phyloP scores from a whole-genome alignment of 37 sponge, comb jelly and placozoan species.

The Tethya wilhelma region DNA sequence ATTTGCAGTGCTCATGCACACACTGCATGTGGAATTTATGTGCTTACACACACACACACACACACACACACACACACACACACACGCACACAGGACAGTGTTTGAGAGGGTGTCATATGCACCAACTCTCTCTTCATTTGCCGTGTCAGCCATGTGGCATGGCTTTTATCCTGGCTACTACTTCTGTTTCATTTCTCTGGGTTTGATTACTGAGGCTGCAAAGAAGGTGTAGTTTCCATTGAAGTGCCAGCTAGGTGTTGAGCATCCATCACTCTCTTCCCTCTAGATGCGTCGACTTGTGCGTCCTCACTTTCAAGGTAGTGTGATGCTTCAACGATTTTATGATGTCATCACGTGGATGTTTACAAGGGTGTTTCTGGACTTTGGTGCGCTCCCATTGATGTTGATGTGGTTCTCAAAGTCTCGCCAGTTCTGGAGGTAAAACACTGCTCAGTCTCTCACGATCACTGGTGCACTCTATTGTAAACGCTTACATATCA shows the following conservation, averaged over 20 bases:
- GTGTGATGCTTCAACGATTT: slow-evolving; percentile 2
- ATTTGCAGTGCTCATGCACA: too few relatives aligned
- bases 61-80: too few relatives aligned
- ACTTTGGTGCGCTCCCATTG: slow-evolving; percentile 27
- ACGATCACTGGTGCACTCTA: too few relatives aligned
- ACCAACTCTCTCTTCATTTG: slow-evolving; percentile 61
- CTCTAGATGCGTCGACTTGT: slow-evolving; percentile 65
- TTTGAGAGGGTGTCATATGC: background rate
- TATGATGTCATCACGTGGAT: slow-evolving; percentile 75
- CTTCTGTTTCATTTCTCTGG: slow-evolving; percentile 60
- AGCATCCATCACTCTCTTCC: too few relatives aligned
- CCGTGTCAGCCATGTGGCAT: slow-evolving; percentile 88
- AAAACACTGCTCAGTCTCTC: too few relatives aligned
- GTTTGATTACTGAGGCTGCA: slow-evolving; percentile 46
- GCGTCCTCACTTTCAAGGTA: slow-evolving; percentile 58
- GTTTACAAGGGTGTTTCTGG: slow-evolving; percentile 36
- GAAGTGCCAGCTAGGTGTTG: too few relatives aligned
- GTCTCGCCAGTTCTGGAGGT: slow-evolving; percentile 36
- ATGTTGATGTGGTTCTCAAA: background rate
- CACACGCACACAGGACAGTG: too few relatives aligned
- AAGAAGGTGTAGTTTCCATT: slow-evolving; percentile 82
- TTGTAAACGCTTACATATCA: too few relatives aligned
- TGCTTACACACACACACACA: too few relatives aligned
- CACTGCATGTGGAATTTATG: slow-evolving; percentile 11
- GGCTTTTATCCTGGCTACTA: slow-evolving; percentile 94